Evolutionary conservation across 2,797 vertebrate species (phyloP), one percentile per base, ranked within the genome.

Genomic region (Pseudochirops cupreus): DNA sequence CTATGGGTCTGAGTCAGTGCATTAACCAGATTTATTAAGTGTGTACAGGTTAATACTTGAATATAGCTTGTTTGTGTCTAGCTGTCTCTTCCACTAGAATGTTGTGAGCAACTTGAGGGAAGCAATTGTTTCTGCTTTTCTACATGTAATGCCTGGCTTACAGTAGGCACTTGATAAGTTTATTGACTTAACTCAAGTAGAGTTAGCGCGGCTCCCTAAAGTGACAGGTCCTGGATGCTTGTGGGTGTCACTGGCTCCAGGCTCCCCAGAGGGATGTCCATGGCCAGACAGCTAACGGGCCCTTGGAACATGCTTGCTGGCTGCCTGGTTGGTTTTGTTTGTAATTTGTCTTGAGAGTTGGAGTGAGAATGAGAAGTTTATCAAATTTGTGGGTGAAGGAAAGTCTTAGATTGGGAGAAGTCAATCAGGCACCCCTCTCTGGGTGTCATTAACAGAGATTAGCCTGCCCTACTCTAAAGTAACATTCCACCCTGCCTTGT

Each of bases 81-180:
- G 74, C 74, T 4, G 24, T 11, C 21, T 28, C 21, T 16, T 87
- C 39, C 39, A 26, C 74, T 26, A 46, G 74, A 82, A 2, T 3
- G 21, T 94, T 93, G 58, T 59, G 58, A 58, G 94, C 93, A 55
- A 39, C 50, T 67, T 53, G 93, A 89, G 50, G 92, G 87, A 91
- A 55, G 90, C 39, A 4, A 31, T 93, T 13, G 1, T 57, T 59
- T 53, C 0, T 94, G 95, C 96, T 98, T 97, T 95, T 97, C 95
- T 93, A 95, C 7, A 82, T 24, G 50, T 94, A 96, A 93, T 97
- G 96, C 97, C 97, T 98, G 97, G 96, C 95, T 67, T 74, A 57
- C 90, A 91, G 28, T 95, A 95, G 96, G 95, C 39, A 28, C 93
- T 95, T 46, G 7, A 91, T 90, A 96, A 92, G 95, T 67, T 96